These are phyloP conservation scores for Acinonyx jubatus DNA, from an alignment of 2,113 vertebrate species.

Conservation along the genomic window DNA sequence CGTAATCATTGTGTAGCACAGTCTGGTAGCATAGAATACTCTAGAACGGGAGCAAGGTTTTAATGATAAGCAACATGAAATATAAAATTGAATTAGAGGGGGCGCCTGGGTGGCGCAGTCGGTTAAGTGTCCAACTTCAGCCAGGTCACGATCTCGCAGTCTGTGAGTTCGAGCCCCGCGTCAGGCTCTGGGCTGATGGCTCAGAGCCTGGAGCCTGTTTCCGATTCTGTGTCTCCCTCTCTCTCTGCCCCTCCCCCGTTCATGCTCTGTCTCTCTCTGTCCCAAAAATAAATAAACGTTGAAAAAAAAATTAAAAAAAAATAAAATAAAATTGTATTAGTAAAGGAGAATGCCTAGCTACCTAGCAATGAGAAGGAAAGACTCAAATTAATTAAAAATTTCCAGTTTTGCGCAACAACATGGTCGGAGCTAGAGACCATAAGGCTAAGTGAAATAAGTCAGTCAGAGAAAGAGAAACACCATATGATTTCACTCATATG, in stretches of 20 bases:
- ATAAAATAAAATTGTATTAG: neutral
- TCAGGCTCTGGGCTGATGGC: too few species aligned
- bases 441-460: neutral
- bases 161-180: too few species aligned
- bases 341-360: neutral
- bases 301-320: too few species aligned
- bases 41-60: neutral
- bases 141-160: too few species aligned
- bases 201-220: too few species aligned
- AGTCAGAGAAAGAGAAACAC: neutral
- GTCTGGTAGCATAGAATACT: neutral
- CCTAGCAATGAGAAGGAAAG: neutral
- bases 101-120: too few species aligned
- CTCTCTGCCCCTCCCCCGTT: too few species aligned
- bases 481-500: neutral
- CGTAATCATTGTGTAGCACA: neutral
- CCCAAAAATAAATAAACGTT: too few species aligned
- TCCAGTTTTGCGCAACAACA: neutral
- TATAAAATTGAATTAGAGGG: neutral
- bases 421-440: neutral
- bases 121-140: too few species aligned
- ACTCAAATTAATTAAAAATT: neutral
- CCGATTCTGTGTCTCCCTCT: too few species aligned
- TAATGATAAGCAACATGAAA: neutral
- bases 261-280: too few species aligned